Evolutionary conservation across 2,113 vertebrate genomes (phyloP).

Genomic region (Anoplopoma fimbria): DNA sequence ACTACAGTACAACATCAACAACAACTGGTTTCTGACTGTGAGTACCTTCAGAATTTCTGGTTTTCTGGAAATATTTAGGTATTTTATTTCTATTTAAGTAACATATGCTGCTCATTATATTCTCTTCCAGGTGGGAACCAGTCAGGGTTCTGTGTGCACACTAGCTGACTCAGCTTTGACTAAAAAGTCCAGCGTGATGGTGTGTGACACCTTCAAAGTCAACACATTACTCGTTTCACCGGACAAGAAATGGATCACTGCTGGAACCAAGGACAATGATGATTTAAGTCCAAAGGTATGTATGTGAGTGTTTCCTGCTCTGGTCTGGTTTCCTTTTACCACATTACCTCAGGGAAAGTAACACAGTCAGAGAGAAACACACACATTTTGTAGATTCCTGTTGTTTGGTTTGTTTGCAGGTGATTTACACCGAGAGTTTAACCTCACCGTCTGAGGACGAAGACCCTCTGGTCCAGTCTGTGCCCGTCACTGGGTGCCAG

Average conservation of each 20-base stretch:
- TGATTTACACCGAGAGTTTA: slow-evolving; percentile 77
- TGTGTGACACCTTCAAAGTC: slow-evolving; percentile 66
- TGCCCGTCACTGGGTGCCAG: slow-evolving; percentile 65
- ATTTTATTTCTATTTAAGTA: neutral
- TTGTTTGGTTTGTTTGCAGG: slow-evolving; percentile 50
- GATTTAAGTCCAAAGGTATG: slow-evolving; percentile 77
- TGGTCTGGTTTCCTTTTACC: neutral
- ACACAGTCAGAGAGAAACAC: slow-evolving; percentile 3
- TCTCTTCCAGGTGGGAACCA: slow-evolving; percentile 73
- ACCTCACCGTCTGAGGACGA: slow-evolving; percentile 70
- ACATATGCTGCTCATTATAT: neutral
- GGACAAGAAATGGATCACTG: slow-evolving; percentile 77
- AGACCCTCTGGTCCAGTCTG: slow-evolving; percentile 59
- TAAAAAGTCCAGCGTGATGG: slow-evolving; percentile 56
- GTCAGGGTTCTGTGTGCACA: slow-evolving; percentile 68
- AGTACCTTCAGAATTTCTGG: slow-evolving; percentile 33
- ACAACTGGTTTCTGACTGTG: slow-evolving; percentile 77
- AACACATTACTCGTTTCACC: slow-evolving; percentile 79
- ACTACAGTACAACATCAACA: slow-evolving; percentile 65
- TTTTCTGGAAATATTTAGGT: neutral
- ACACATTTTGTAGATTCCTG: neutral
- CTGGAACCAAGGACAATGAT: slow-evolving; percentile 57
- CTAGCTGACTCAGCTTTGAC: slow-evolving; percentile 72
- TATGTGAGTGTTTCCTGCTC: slow-evolving; percentile 17
- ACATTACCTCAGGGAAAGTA: neutral